Conservation (phyloP, 2,113 vertebrate genomes). For the Ahaetulla prasina region DNA sequence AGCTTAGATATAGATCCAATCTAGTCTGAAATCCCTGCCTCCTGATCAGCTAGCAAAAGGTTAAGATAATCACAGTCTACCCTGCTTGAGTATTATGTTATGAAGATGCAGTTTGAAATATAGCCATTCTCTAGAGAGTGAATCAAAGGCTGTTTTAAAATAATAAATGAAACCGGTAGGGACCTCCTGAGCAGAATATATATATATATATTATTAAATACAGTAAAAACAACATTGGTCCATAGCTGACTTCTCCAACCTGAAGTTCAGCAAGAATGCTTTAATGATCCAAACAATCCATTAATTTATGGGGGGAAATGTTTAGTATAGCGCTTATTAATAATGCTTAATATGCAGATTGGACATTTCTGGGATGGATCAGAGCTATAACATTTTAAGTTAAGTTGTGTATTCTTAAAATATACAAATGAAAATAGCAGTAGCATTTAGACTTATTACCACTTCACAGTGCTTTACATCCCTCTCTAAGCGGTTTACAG, state of each 20-base stretch:
- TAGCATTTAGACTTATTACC: too few relatives aligned
- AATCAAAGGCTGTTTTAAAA: neutral
- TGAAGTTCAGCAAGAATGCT: neutral
- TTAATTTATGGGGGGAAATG: neutral
- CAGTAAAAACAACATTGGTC: neutral
- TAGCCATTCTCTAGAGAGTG: neutral
- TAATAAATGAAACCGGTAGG: neutral
- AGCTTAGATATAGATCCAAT: neutral
- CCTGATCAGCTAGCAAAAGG: neutral
- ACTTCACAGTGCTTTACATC: too few relatives aligned
- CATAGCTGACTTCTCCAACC: neutral
- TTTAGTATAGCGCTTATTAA: neutral
- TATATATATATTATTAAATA: neutral
- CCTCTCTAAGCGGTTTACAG: too few relatives aligned
- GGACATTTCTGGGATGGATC: neutral
- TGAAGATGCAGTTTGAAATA: neutral
- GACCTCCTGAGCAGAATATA: neutral
- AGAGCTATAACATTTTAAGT: neutral
- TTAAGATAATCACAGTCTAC: neutral
- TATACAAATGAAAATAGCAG: neutral
- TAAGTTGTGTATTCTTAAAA: neutral
- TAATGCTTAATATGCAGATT: neutral
- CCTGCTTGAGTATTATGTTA: neutral
- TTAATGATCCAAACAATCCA: neutral
- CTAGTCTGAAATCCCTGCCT: neutral